Evolutionary conservation across 2,888 invertebrate genomes (phyloP), one percentile per base, ranked within the genome.

Genomic region (Synanthedon tipuliformis): DNA sequence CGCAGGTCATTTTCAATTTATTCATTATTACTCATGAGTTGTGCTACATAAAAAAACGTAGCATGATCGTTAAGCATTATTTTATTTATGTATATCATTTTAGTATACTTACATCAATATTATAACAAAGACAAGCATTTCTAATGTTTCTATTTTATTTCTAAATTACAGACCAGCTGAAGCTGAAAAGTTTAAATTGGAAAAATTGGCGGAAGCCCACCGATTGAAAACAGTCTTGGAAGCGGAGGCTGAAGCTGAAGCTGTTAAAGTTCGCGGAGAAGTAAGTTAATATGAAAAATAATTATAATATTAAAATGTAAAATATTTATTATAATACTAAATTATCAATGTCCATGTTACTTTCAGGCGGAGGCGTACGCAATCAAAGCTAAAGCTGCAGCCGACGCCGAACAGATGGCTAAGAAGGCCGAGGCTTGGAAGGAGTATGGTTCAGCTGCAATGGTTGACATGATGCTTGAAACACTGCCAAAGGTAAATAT

Each of bases 371-470:
- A 93, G 81, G 98, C 98, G 1, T 97, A 91, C 78, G 96, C 98
- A 23, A 95, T 98, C 70, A 93, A 95, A 66, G 97, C 96, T 0
- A 97, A 96, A 81, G 98, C 98, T 0, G 94, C 92, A 62, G 98
- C 98, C 2, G 98, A 99, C 73, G 97, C 98, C 0, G 97, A 96
- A 78, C 98, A 98, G 84, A 97, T 98, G 96, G 91, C 94, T 1
- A 96, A 96, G 86, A 99, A 98, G 72, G 98, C 98, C 0, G 97
- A 97, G 65, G 98, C 99, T 13, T 98, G 95, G 93, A 95, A 94
- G 72, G 97, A 98, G 71, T 99, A 98, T 79, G 95, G 97, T 61
- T 96, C 94, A 52, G 97, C 97, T 40, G 97, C 97, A 11, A 95
- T 97, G 93, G 92, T 96, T 56, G 98, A 98, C 73, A 98, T 99